Base-by-base conservation (phyloP, 2,797 vertebrate genomes). In the Helarctos malayanus region DNA sequence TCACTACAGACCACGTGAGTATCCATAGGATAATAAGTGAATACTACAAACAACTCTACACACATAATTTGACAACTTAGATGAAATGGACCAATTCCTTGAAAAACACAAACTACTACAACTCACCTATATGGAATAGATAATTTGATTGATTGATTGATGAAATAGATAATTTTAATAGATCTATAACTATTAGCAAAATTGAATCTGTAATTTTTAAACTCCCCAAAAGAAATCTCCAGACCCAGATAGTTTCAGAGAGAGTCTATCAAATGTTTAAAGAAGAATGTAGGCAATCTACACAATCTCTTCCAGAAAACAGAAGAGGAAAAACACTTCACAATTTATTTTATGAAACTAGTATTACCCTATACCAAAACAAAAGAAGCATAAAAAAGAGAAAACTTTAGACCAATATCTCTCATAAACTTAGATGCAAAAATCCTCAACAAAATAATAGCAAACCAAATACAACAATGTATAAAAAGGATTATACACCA, bases 211-310 rank as follows among this genome's bases (percentile, higher is more conserved):
- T 87, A 59, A 47, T 87, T 93, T 93, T 93, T 80, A 87, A 93
- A 71, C 32, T 87, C 14, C 41, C 13, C 14, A 27, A 79, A 86
- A 47, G 73, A 93, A 80, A 80, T 71, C 75, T 59, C 41, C 13
- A 47, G 38, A 32, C 21, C 49, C 52, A 87, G 41, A 10, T 80
- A 25, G 32, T 93, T 71, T 93, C 63, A 87, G 14, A 23, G 14
- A 23, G 54, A 80, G 79, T 93, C 61, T 69, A 87, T 9, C 73
- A 69, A 14, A 49, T 47, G n/a, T 69, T 80, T 59, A 93, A 87
- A 87, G 71, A 65, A 92, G 71, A 87, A 79, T 52, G n/a, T 85
- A 94, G 32, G 76, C 32, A 54, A 85, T 61, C 61, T 84, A 85
- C 12, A 65, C 16, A 89, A 84, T 84, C 11, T 49, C 41, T 81